phyloP scores from a whole-genome alignment of 2,888 invertebrate genomes.

The Drosophila meridionalis region DNA sequence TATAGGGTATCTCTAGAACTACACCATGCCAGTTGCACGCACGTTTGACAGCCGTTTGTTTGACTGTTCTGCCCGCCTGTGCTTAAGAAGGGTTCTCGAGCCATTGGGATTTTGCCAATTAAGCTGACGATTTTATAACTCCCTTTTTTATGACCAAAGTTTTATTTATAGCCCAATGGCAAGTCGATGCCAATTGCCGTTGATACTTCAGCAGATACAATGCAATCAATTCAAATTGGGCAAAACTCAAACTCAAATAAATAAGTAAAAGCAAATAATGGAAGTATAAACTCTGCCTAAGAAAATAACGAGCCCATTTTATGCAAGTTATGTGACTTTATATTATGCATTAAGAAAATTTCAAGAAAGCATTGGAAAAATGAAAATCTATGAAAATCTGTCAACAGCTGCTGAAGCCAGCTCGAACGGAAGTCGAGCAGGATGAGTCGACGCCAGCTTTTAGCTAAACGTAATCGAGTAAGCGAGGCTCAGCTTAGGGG shows the following conservation, averaged over 20 bases:
- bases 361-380: conserved; percentile 34
- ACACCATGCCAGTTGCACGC: neutral
- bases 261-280: neutral
- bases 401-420: conserved; percentile 20
- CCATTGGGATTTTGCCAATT: conserved; percentile 49
- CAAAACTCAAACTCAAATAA: neutral
- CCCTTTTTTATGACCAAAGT: conserved; percentile 58
- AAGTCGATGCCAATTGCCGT: conserved; percentile 30
- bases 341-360: conserved; percentile 12
- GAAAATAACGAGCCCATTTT: neutral
- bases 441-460: conserved; percentile 17
- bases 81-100: neutral
- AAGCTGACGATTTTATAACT: conserved; percentile 56
- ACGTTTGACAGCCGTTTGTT: neutral
- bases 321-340: conserved; percentile 1
- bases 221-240: neutral
- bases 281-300: neutral
- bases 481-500: conserved; percentile 59
- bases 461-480: conserved; percentile 10
- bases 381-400: conserved; percentile 60
- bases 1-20: neutral
- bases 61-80: neutral
- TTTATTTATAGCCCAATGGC: conserved; percentile 51
- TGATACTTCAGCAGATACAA: conserved; percentile 13
- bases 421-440: conserved; percentile 25